phyloP scores from a whole-genome alignment of 1,140 invertebrate species.

The Procambarus clarkii region DNA sequence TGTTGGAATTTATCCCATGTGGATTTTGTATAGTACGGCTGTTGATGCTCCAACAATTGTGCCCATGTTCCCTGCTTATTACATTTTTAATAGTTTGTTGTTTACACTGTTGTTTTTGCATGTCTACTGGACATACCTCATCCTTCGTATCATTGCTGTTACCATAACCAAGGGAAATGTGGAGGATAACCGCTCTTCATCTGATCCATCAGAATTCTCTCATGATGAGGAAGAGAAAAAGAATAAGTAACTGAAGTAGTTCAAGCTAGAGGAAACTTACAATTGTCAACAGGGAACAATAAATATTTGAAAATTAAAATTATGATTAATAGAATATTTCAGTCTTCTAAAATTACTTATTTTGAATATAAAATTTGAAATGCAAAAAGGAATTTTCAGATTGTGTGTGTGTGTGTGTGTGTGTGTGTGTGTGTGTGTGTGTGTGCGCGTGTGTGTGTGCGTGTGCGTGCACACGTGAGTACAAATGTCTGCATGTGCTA shows the following conservation, averaged over 20 bases:
- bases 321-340: not conserved
- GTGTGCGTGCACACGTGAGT: not conserved
- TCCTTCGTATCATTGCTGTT: conserved; percentile 78
- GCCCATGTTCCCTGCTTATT: conserved; percentile 95
- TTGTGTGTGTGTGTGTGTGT: not conserved
- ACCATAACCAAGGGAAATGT: conserved; percentile 66
- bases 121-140: conserved; percentile 96
- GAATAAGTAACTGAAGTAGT: not conserved
- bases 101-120: conserved; percentile 90
- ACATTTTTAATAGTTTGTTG: conserved; percentile 94
- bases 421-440: not conserved
- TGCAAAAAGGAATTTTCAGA: not conserved
- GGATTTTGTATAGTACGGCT: conserved; percentile 86
- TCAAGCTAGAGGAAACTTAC: not conserved
- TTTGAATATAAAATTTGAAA: not conserved
- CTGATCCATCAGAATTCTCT: conserved; percentile 58
- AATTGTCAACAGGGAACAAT: not conserved
- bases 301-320: not conserved
- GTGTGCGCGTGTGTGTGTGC: not conserved
- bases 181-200: conserved; percentile 69
- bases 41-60: conserved; percentile 89
- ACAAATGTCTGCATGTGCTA: not conserved
- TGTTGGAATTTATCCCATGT: conserved; percentile 90
- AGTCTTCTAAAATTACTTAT: too few species aligned
- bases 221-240: conserved; percentile 36